Base-by-base conservation (phyloP, 2,113 vertebrate genomes). In the Phyllopteryx taeniolatus region DNA sequence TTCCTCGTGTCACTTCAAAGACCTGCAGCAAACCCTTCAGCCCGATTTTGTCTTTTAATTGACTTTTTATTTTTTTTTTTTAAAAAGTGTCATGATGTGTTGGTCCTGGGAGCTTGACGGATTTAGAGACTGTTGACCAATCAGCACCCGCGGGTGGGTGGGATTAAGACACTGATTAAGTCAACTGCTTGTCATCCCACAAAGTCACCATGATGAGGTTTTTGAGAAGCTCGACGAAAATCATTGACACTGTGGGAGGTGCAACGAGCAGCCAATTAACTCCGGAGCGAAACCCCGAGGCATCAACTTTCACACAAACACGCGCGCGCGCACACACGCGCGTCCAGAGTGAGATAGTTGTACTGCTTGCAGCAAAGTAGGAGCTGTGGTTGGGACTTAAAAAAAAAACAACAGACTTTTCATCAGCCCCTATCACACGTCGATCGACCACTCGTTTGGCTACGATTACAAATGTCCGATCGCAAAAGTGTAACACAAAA, bases 201-300 rank as follows among this genome's bases (percentile, higher is more conserved):
- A 66, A 66, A 66, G 64, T 66, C 59, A 61, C 59, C 59, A 35
- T 47, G 64, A 66, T 31, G 43, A 47, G 59, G 13, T 66, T 47
- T 22, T 66, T 13, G 42, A 65, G 62, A 65, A 44, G 42, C 63
- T 65, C 20, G 64, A 31, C 22, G 44, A 66, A 66, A 66, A 66
- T 27, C 64, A 31, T 43, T 49, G 64, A 31, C 64, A 22, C 64
- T 66, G 64, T 66, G 64, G 64, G 64, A 66, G 64, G 64, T 49
- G 64, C 44, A 66, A 47, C 44, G 64, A 66, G 64, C n/a, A 66
- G 64, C 43, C 64, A 66, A 66, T 66, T 66, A 66, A 66, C 64
- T 66, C 44, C 8, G 44, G 64, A 46, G 64, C 44, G 44, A 66
- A 66, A 22, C 64, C 64, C 33, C 44, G 64, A 47, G 64, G 64